These are phyloP conservation scores for Argopecten irradians DNA, from an alignment of 1,140 invertebrate genomes.

Conservation along the genomic window DNA sequence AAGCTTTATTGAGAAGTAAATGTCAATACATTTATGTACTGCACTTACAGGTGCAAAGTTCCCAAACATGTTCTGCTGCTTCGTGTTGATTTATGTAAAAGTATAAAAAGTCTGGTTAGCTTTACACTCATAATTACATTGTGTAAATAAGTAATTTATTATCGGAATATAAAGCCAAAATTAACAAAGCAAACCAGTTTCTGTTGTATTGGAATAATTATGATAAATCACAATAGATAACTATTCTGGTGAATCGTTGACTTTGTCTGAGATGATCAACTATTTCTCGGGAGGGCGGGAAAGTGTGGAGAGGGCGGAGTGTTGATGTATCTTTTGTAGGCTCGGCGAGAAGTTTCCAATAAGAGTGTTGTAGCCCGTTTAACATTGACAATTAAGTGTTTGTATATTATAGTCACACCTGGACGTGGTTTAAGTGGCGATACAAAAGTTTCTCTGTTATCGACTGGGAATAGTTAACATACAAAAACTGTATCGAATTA, in stretches of 20 bases:
- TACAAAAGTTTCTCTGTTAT: slow-evolving; percentile 3
- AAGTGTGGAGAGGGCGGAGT: neutral
- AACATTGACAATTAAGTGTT: neutral
- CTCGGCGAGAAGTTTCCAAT: neutral
- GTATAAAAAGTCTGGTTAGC: neutral
- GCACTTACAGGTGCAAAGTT: neutral
- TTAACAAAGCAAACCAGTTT: neutral
- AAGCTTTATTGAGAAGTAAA: neutral
- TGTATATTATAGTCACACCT: neutral
- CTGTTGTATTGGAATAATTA: neutral
- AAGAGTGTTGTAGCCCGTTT: neutral
- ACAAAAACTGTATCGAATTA: slow-evolving; percentile 4
- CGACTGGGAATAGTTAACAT: neutral
- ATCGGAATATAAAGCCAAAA: neutral
- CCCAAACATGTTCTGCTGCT: neutral
- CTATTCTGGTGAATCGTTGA: neutral
- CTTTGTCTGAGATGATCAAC: neutral
- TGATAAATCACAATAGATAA: neutral
- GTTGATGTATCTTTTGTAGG: neutral
- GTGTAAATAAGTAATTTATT: neutral
- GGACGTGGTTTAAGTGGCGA: neutral
- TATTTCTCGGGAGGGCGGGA: neutral
- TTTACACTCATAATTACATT: neutral
- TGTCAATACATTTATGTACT: neutral
- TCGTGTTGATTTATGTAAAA: neutral